phyloP scores from a whole-genome alignment of 2,888 invertebrate genomes.

The Erpobdella octoculata region DNA sequence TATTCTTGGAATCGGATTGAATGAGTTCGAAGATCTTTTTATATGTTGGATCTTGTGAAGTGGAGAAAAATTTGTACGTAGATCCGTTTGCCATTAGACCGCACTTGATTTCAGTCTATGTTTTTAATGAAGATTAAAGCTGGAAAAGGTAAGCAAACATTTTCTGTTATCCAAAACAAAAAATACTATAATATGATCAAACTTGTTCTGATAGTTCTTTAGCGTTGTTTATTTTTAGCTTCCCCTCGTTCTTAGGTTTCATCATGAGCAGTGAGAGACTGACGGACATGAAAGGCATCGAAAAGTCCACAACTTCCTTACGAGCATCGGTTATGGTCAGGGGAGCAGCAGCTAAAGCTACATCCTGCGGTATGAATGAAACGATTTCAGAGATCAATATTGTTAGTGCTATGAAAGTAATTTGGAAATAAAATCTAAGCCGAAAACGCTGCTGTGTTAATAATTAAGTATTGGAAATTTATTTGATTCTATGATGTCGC shows the following conservation, averaged over 20 bases:
- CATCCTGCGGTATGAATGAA: too few relatives aligned
- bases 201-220: conserved; percentile 19
- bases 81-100: conserved; percentile 7
- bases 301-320: conserved; percentile 30
- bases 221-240: neutral
- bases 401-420: too few relatives aligned
- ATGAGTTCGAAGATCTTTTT: conserved; percentile 8
- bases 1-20: neutral
- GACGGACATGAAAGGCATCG: conserved; percentile 31
- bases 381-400: too few relatives aligned
- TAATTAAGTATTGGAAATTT: too few relatives aligned
- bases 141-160: neutral
- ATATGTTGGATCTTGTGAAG: neutral
- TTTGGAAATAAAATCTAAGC: too few relatives aligned
- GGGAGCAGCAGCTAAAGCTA: conserved; percentile 31
- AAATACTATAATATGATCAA: neutral
- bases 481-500: too few relatives aligned
- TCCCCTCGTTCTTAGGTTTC: conserved; percentile 12
- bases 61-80: conserved; percentile 6
- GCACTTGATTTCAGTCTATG: neutral
- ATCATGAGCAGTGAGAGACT: conserved; percentile 23
- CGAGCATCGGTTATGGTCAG: conserved; percentile 30
- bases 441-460: too few relatives aligned
- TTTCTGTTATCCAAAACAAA: neutral
- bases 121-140: neutral